Conservation (phyloP, 2,113 vertebrate species). For the Tyto alba region DNA sequence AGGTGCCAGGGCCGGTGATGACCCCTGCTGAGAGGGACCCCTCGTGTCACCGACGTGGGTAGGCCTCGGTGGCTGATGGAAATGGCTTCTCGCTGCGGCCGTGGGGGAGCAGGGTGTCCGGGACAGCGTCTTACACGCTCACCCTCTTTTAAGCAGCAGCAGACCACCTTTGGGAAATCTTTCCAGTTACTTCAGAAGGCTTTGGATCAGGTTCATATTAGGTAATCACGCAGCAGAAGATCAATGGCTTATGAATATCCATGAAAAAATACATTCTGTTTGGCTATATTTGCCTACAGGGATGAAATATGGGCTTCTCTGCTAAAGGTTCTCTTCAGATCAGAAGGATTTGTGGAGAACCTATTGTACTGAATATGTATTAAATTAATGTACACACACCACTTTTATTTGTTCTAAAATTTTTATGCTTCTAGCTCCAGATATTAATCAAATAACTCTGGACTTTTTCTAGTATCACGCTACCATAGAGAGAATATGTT, state of each 20-base stretch:
- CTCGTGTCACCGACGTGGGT: accelerated
- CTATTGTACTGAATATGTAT: not conserved
- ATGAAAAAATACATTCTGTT: not conserved
- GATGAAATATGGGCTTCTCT: not conserved
- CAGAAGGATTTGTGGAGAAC: not conserved
- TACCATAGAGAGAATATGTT: not conserved
- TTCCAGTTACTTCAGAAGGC: not conserved
- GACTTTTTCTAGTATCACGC: not conserved
- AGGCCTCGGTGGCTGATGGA: not conserved
- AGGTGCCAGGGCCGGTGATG: not conserved
- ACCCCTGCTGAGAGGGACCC: not conserved
- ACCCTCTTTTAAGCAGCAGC: not conserved
- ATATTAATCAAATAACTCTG: not conserved
- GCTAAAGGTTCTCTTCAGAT: not conserved
- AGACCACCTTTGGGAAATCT: not conserved
- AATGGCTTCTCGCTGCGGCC: not conserved
- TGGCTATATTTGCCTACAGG: not conserved
- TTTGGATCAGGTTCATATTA: not conserved
- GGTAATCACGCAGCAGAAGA: not conserved
- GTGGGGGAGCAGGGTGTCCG: accelerated
- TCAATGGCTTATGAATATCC: conserved; percentile 2
- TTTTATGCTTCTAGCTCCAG: not conserved
- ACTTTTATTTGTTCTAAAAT: not conserved
- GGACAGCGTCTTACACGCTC: accelerated
- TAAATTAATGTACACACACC: not conserved